Conservation (phyloP, 2,113 vertebrate species). For the Lamprotornis superbus region DNA sequence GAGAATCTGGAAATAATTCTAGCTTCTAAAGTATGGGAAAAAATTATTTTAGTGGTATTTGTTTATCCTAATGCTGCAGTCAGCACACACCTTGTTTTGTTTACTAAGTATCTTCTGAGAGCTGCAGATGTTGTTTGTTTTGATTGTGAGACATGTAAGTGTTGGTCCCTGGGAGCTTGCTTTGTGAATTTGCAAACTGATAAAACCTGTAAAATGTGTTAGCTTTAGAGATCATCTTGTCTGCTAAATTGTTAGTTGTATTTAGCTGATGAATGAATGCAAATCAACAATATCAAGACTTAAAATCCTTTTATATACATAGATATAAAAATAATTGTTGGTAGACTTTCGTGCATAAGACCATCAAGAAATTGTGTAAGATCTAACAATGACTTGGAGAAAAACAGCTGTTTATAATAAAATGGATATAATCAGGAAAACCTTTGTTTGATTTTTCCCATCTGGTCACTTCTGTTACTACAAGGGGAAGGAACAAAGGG, state of each 20-base stretch:
- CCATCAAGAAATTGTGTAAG: not conserved
- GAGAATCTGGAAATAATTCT: not conserved
- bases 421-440: slow-evolving; percentile 26
- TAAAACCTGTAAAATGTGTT: slow-evolving; percentile 48
- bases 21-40: not conserved
- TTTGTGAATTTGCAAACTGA: slow-evolving; percentile 44
- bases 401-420: slow-evolving; percentile 28
- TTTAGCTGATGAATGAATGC: not conserved
- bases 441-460: slow-evolving; percentile 33
- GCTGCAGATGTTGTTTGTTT: slow-evolving; percentile 50
- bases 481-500: not conserved
- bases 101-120: slow-evolving; percentile 28
- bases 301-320: not conserved
- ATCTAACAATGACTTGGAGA: not conserved
- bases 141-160: slow-evolving; percentile 28
- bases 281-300: not conserved
- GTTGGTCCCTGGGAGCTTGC: slow-evolving; percentile 7
- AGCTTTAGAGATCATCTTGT: not conserved
- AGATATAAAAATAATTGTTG: not conserved
- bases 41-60: not conserved
- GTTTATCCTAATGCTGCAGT: slow-evolving; percentile 37
- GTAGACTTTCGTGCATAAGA: not conserved
- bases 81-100: slow-evolving; percentile 46
- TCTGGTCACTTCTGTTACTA: slow-evolving; percentile 29
- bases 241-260: not conserved